These are phyloP conservation scores for Argyrosomus japonicus DNA, from an alignment of 2,113 vertebrate species.

Conservation along the genomic window DNA sequence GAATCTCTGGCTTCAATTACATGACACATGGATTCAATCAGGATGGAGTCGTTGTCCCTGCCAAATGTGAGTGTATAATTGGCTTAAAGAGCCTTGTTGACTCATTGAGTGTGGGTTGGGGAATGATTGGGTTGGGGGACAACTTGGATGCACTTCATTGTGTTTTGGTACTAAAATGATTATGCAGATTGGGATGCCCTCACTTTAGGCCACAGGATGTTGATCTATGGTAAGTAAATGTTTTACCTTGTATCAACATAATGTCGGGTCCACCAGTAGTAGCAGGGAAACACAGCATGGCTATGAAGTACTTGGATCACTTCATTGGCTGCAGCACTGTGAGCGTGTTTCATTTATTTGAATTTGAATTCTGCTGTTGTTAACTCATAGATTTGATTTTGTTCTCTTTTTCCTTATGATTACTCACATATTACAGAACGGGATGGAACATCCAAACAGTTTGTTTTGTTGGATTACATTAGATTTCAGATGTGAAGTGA, in stretches of 20 bases:
- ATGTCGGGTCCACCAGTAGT: background rate
- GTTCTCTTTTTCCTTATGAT: background rate
- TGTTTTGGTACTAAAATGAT: conserved; percentile 9
- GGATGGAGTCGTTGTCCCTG: background rate
- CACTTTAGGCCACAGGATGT: conserved; percentile 27
- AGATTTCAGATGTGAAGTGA: background rate
- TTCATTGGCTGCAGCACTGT: background rate
- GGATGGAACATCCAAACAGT: conserved; percentile 3
- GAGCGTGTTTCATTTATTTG: conserved; percentile 3
- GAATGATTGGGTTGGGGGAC: conserved; percentile 16
- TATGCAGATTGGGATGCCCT: background rate
- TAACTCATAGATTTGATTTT: conserved; percentile 23
- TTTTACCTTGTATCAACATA: background rate
- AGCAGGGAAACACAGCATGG: background rate
- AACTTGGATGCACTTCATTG: background rate
- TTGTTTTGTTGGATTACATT: conserved; percentile 9
- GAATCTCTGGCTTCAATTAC: conserved; percentile 23
- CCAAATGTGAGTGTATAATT: conserved; percentile 46
- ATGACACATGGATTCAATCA: conserved; percentile 44
- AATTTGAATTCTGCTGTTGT: conserved; percentile 16
- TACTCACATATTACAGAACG: conserved; percentile 27
- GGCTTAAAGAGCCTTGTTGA: conserved; percentile 21
- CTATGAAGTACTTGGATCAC: background rate
- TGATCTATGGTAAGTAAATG: background rate
- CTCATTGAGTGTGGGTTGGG: conserved; percentile 32